These are phyloP conservation scores for Belgica antarctica DNA, from an alignment of 2,888 invertebrate species.

Conservation along the genomic window DNA sequence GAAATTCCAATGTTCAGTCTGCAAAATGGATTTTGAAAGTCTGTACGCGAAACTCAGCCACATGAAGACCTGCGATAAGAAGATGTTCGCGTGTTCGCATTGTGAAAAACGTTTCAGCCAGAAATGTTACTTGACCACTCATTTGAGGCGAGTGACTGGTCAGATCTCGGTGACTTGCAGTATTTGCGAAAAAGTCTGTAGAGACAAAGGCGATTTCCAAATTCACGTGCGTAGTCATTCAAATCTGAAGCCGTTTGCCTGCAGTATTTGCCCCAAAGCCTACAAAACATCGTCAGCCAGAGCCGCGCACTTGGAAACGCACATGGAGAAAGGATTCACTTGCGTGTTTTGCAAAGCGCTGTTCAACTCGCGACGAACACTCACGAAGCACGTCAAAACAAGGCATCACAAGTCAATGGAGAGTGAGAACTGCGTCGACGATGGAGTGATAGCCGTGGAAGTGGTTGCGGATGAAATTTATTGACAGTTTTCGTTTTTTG, in stretches of 20 bases:
- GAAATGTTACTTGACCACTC: not conserved
- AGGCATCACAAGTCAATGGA: not conserved
- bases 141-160: not conserved
- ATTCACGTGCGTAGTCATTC: too few relatives aligned
- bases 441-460: too few relatives aligned
- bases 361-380: not conserved
- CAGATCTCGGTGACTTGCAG: not conserved
- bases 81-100: not conserved
- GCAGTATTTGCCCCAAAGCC: not conserved
- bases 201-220: conserved; percentile 2
- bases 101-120: conserved; percentile 4
- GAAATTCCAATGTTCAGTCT: not conserved
- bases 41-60: conserved; percentile 8
- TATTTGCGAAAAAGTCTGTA: not conserved
- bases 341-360: not conserved
- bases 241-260: not conserved
- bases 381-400: not conserved
- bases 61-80: conserved; percentile 24
- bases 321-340: not conserved
- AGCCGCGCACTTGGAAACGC: conserved; percentile 15
- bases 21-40: not conserved
- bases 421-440: too few relatives aligned
- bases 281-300: conserved; percentile 22
- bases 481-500: too few relatives aligned
- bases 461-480: too few relatives aligned